Evolutionary conservation across 2,888 invertebrate species (phyloP), one percentile per base, ranked within the genome.

Genomic region (Argynnis bischoffii): DNA sequence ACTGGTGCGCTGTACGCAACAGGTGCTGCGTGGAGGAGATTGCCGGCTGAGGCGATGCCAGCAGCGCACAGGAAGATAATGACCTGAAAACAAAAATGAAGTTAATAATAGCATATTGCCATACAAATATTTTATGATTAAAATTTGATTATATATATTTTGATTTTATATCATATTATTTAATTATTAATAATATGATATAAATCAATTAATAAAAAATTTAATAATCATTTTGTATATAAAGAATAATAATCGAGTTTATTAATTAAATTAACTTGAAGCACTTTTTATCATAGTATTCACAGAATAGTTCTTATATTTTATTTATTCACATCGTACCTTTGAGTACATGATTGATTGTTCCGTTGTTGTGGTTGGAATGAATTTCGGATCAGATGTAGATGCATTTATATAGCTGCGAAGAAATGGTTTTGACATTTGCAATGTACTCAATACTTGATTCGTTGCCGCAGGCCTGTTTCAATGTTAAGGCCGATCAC

Each of bases 41-140:
- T 81, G 74, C 95, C 95, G 67, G 95, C 95, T 80, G 93, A 93
- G 78, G 94, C 94, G 73, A 93, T 89, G 77, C 94, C 94, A 85
- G 94, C 92, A 77, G 92, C 87, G 81, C 94, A 93, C 80, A 93
- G 87, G 79, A 95, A 84, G 67, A 94, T 84, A 74, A 95, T 80
- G 75, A 94, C 87, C 94, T 91, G 77, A n/a, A n/a, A n/a, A n/a
- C n/a, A n/a, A n/a, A n/a, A n/a, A n/a, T n/a, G n/a, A n/a, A n/a
- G n/a, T n/a, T n/a, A n/a, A n/a, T n/a, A n/a, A n/a, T n/a, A n/a
- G n/a, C n/a, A n/a, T n/a, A n/a, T n/a, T n/a, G n/a, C n/a, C n/a
- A n/a, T n/a, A n/a, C n/a, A n/a, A n/a, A n/a, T n/a, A n/a, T n/a
- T n/a, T n/a, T n/a, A n/a, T n/a, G n/a, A n/a, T n/a, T n/a, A n/a